Conservation (phyloP, 2,113 vertebrate species). For the Micronycteris hirsuta region DNA sequence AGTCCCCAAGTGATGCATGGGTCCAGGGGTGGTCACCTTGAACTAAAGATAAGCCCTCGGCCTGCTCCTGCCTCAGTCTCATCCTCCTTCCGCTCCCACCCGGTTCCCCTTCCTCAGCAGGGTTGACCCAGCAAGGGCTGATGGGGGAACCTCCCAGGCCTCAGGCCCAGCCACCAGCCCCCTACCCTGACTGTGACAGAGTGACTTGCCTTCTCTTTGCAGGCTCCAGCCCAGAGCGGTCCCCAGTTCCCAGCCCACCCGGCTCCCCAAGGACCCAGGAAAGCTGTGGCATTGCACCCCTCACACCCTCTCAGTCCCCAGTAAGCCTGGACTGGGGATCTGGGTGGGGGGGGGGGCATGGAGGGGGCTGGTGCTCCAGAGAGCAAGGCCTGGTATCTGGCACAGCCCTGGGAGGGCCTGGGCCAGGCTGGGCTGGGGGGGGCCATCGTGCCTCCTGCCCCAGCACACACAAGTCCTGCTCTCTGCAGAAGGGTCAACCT, state of each 20-base stretch:
- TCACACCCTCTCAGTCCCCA: slow-evolving; percentile 92
- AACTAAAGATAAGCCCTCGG: neutral
- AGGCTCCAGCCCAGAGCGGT: slow-evolving; percentile 80
- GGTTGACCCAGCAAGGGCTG: neutral
- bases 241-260: slow-evolving; percentile 83
- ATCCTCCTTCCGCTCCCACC: neutral
- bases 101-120: neutral
- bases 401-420: accelerated
- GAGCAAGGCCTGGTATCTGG: neutral
- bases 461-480: slow-evolving; percentile 78
- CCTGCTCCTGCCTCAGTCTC: neutral
- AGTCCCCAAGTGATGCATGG: neutral
- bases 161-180: neutral
- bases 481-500: slow-evolving; percentile 11
- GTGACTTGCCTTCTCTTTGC: slow-evolving; percentile 15
- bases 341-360: neutral
- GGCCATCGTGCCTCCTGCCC: neutral
- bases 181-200: neutral
- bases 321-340: slow-evolving; percentile 74
- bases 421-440: neutral
- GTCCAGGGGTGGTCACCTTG: neutral
- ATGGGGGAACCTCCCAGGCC: neutral
- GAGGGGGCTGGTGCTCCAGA: neutral
- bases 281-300: slow-evolving; percentile 91
- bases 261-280: slow-evolving; percentile 81